A percentile compares a stretch with the other conserved stretches of the same genome.
Conservation (phyloP, 2,888 invertebrate species). For the Leptinotarsa tumamoca region DNA sequence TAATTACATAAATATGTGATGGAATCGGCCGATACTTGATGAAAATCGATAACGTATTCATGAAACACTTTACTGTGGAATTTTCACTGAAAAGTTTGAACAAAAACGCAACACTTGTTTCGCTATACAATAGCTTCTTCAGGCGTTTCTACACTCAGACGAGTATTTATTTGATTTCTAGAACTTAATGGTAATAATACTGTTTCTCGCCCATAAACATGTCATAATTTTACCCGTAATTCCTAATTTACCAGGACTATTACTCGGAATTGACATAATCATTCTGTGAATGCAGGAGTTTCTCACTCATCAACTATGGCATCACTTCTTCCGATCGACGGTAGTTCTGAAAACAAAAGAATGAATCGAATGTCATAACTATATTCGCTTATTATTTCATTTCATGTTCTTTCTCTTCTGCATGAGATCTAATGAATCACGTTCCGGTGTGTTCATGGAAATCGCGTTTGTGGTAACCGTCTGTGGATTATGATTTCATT, state of each 20-base stretch:
- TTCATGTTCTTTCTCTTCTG: background rate
- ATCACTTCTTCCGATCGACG: background rate
- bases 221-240: no score
- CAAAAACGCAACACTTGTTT: no score
- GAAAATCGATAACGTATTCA: no score
- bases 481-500: background rate
- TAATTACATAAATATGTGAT: no score
- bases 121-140: no score
- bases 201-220: no score
- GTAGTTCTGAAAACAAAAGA: background rate
- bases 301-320: background rate
- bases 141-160: no score
- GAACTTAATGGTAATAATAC: no score
- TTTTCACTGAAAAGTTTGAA: no score
- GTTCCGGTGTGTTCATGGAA: background rate
- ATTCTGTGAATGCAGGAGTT: background rate
- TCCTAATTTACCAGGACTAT: background rate
- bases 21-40: no score
- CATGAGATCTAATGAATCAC: background rate
- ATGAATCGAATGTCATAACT: background rate
- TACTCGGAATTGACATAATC: background rate
- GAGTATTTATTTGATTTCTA: no score
- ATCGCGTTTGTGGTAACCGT: background rate
- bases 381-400: background rate
- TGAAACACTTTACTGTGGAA: no score